phyloP scores from a whole-genome alignment of 1,140 invertebrate genomes.

The Dreissena polymorpha region DNA sequence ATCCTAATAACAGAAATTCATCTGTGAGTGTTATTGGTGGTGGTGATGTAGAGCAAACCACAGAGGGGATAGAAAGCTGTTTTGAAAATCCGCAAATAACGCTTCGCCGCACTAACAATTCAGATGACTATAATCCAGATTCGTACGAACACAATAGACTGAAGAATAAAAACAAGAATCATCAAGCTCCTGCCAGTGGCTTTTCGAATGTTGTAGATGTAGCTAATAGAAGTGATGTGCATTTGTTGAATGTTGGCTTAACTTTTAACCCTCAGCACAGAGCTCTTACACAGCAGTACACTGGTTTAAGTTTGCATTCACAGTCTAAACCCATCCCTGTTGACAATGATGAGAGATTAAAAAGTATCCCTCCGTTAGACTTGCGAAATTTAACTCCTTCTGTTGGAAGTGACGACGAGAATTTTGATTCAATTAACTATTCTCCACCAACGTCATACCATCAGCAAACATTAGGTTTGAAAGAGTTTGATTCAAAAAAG shows the following conservation, averaged over 20 bases:
- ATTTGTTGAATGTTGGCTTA: constrained; percentile 23
- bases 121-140: too few relatives aligned
- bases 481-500: constrained; percentile 29
- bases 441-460: not conserved
- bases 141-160: too few relatives aligned
- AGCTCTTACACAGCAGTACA: constrained; percentile 24
- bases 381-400: constrained; percentile 25
- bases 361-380: constrained; percentile 53
- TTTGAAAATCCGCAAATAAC: too few relatives aligned
- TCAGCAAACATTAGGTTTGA: constrained; percentile 35
- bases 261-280: constrained; percentile 33
- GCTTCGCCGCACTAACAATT: too few relatives aligned
- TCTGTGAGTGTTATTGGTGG: too few relatives aligned
- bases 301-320: constrained; percentile 43
- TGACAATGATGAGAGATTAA: constrained; percentile 15
- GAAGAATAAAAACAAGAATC: too few relatives aligned
- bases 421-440: not conserved
- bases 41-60: too few relatives aligned
- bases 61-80: too few relatives aligned
- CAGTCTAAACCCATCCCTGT: constrained; percentile 20
- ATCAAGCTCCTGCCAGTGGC: too few relatives aligned
- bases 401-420: constrained; percentile 1
- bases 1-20: too few relatives aligned
- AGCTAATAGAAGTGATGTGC: constrained; percentile 10
- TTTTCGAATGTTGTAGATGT: constrained; percentile 36